Evolutionary conservation across 2,797 vertebrate species (phyloP).

Genomic region (Danio tinwini): DNA sequence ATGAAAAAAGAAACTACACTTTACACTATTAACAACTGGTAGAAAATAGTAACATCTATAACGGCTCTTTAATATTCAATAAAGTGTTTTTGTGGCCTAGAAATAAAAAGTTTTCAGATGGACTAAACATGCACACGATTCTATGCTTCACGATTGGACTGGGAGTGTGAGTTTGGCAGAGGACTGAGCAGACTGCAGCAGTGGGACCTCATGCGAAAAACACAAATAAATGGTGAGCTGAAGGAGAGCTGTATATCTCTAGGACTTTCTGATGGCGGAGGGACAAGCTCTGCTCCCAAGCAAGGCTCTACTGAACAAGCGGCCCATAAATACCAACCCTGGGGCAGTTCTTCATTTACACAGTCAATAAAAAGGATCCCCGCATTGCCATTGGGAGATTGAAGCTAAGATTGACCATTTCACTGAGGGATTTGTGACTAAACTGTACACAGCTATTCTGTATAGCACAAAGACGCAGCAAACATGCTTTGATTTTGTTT

Average conservation of each 20-base stretch:
- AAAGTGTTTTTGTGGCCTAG: too few species aligned
- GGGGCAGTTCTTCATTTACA: conserved; percentile 65
- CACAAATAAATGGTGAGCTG: conserved; percentile 78
- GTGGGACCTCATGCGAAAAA: conserved; percentile 75
- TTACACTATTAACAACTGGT: too few species aligned
- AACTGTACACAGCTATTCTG: neutral
- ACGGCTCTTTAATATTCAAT: too few species aligned
- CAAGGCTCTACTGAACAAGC: conserved; percentile 63
- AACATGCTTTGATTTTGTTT: neutral
- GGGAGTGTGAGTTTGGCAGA: conserved; percentile 48
- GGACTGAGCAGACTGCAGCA: conserved; percentile 64
- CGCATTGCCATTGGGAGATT: conserved; percentile 33
- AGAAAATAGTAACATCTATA: too few species aligned
- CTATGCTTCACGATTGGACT: neutral
- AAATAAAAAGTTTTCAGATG: neutral
- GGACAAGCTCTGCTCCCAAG: conserved; percentile 64
- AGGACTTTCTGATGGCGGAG: conserved; percentile 74
- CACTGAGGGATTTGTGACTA: conserved; percentile 1
- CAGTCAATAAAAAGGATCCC: conserved; percentile 65
- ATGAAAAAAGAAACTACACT: too few species aligned
- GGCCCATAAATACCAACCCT: conserved; percentile 64
- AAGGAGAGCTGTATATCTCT: conserved; percentile 75
- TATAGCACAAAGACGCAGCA: neutral
- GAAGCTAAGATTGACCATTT: conserved; percentile 41
- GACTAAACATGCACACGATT: neutral